Base-by-base conservation (phyloP, 2,113 vertebrate species). In the Polypterus bichir region DNA sequence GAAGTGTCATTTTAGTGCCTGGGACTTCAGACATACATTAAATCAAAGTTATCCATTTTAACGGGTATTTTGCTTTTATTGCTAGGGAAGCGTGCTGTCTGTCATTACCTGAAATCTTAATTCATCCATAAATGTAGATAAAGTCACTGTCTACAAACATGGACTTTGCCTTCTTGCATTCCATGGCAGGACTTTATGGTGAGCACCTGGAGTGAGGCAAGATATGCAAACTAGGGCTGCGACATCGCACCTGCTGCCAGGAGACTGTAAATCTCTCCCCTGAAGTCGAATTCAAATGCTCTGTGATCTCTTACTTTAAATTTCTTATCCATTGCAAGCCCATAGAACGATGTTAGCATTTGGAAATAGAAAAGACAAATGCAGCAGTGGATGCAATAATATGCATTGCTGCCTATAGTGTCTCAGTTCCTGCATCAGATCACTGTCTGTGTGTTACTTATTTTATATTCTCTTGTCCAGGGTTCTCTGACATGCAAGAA, bases 111-210 rank as follows among this genome's bases (percentile, higher is more conserved):
- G 44, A 62, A 45, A 9, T 47, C 5, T 45, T 54, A 54, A 62
- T 62, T 54, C 9, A 54, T 62, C 53, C 61, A 47, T 62, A 62
- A 62, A 62, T 46, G 6, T 6, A 5, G 61, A 62, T 62, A 62
- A 54, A 5, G 44, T 8, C 11, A 48, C 60, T 51, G 47, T 62
- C 47, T 46, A 56, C 61, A 66, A 63, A 65, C 46, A 69, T 66
- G 65, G 57, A 60, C 46, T 59, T 69, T 64, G 59, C 44, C 54
- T 46, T 44, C 59, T 45, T 49, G 45, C 64, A 64, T 68, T 59
- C 62, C 62, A 59, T 8, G 44, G 5, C 49, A 60, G 61, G 57
- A 46, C 44, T 9, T 67, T 51, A 64, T 60, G 58, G 52, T 67
- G 59, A 54, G 44, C 64, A 66, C 62, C 60, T 68, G 59, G 49